Evolutionary conservation across 2,113 vertebrate genomes (phyloP), one percentile per base, ranked within the genome.

Genomic region (Calidris pygmaea): DNA sequence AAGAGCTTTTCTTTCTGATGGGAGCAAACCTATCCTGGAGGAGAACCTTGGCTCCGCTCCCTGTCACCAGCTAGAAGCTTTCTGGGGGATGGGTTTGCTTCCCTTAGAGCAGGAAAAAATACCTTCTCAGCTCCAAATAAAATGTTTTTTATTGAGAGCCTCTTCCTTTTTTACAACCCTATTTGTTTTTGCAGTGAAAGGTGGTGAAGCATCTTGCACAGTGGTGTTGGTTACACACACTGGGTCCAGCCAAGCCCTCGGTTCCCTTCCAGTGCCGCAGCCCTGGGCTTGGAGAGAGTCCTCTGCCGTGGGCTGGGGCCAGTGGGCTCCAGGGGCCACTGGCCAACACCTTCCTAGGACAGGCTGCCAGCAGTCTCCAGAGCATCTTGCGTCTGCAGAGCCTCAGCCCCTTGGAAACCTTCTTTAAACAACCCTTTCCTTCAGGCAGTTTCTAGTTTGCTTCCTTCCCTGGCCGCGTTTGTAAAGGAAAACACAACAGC

Each of bases 401-500:
- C 59, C 82, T 58, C 29, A 34, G 30, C 34, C 66, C 74, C 53
- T 89, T 1, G 32, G 83, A 12, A 50, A 50, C 34, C 6, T 2
- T 62, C 39, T 52, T 84, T 60, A 59, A 84, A 74, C 72, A 91
- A 41, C 23, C 1, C 0, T 4, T 63, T 70, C 65, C 88, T 94
- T n/a, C 72, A 47, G 93, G 85, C 78, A 21, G 5, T 80, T 82
- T 94, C 10, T 30, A 9, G 34, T 78, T 60, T 72, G 86, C 80
- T 81, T 70, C 91, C 78, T 48, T 90, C 82, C 55, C 81, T 24
- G 72, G 6, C 11, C 83, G 55, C 20, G 3, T 87, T 70, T 68
- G 78, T 24, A 15, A 71, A 80, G 85, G 67, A 83, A 90, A 95
- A 94, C 75, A 95, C 92, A 88, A 67, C 90, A 90, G 87, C 85